phyloP scores from a whole-genome alignment of 2,888 invertebrate genomes.

The Papilio elwesi region DNA sequence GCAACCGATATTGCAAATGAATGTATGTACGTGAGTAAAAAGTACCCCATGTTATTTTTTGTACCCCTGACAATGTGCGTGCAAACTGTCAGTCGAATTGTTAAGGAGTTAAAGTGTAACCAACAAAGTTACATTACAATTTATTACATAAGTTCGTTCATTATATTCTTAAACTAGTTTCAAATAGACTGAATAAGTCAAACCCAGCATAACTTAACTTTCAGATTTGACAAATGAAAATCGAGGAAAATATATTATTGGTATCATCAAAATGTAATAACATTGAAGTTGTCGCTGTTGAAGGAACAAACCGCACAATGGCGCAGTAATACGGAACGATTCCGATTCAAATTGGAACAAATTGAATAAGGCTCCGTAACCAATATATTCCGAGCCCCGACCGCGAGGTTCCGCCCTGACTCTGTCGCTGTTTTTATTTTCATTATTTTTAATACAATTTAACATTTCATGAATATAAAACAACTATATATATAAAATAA shows the following conservation, averaged over 20 bases:
- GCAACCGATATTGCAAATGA: no score
- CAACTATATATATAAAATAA: no score
- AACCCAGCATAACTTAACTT: neutral
- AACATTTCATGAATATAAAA: no score
- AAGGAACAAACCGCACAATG: conserved; percentile 23
- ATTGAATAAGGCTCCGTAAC: conserved; percentile 27
- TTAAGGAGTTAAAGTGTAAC: no score
- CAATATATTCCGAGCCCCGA: conserved; percentile 15
- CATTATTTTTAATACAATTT: neutral
- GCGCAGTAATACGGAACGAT: conserved; percentile 18
- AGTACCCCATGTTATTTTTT: no score
- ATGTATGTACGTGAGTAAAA: no score
- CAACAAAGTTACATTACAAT: no score
- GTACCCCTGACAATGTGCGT: no score
- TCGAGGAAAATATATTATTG: conserved; percentile 3
- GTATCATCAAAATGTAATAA: conserved; percentile 27
- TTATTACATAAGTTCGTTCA: no score
- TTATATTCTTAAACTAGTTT: no score
- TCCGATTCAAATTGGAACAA: conserved; percentile 29
- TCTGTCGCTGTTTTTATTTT: neutral
- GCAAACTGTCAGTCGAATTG: no score
- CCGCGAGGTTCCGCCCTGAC: neutral
- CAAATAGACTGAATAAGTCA: neutral
- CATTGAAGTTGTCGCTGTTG: conserved; percentile 7
- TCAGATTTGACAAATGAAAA: neutral